phyloP scores from a whole-genome alignment of 2,113 vertebrate species.

The Megalops atlanticus region DNA sequence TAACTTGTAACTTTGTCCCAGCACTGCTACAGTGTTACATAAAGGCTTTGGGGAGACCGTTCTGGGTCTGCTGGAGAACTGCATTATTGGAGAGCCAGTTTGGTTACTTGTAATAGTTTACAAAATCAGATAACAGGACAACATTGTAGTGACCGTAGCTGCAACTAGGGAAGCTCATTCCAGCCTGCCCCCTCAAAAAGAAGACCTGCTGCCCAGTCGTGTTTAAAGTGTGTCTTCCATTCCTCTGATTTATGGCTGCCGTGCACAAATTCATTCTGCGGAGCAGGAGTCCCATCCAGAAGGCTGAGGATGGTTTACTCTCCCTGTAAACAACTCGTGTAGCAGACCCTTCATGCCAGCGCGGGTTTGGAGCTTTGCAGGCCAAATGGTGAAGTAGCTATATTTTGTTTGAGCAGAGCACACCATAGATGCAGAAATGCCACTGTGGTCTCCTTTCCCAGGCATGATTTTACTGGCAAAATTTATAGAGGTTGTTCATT shows the following conservation, averaged over 20 bases:
- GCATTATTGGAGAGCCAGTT: neutral
- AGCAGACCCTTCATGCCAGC: slow-evolving; percentile 27
- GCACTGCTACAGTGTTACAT: neutral
- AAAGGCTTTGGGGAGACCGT: neutral
- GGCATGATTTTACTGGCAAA: slow-evolving; percentile 1
- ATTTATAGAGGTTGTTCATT: slow-evolving; percentile 1
- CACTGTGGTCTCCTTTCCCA: neutral
- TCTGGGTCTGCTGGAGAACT: neutral
- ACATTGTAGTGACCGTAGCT: neutral
- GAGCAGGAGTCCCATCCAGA: slow-evolving; percentile 3
- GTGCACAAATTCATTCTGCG: slow-evolving; percentile 15
- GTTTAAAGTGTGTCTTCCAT: neutral
- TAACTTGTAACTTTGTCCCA: neutral
- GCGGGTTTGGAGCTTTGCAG: slow-evolving; percentile 8
- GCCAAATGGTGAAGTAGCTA: neutral
- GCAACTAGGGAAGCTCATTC: neutral
- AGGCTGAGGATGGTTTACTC: slow-evolving; percentile 21
- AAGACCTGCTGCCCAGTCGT: neutral
- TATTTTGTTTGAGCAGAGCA: slow-evolving; percentile 10
- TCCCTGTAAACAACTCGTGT: slow-evolving; percentile 29
- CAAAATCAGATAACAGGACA: neutral
- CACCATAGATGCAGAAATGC: neutral
- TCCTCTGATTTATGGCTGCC: slow-evolving; percentile 12
- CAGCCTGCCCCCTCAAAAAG: neutral
- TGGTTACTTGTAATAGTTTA: neutral